Percentiles rank a stretch among this genome's conserved stretches.
Conservation (phyloP, 2,797 vertebrate species). For the Columba guinea region DNA sequence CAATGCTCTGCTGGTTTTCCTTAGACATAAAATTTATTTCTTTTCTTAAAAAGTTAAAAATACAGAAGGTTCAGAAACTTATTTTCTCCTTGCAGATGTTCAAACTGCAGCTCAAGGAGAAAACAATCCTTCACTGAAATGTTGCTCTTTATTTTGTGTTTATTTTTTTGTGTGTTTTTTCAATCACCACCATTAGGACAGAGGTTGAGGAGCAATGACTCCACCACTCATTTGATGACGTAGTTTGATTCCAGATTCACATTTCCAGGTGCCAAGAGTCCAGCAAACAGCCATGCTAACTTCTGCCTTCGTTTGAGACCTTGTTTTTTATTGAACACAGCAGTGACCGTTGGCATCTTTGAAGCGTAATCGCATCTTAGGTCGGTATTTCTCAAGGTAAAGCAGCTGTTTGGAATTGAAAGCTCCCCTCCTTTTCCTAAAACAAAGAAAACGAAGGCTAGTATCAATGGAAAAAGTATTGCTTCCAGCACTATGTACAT, state of each 20-base stretch:
- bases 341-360: constrained; percentile 95
- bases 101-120: constrained; percentile 71
- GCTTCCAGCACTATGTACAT: not conserved
- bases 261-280: constrained; percentile 84
- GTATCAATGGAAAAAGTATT: not conserved
- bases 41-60: constrained; percentile 75
- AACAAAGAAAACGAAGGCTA: constrained; percentile 47
- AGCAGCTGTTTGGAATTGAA: constrained; percentile 99
- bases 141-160: constrained; percentile 54
- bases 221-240: constrained; percentile 68
- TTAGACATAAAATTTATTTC: constrained; percentile 74
- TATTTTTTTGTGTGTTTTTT: constrained; percentile 9
- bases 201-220: constrained; percentile 71
- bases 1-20: constrained; percentile 77
- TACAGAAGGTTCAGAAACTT: constrained; percentile 71
- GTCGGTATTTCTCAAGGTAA: constrained; percentile 99
- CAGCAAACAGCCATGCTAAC: constrained; percentile 73
- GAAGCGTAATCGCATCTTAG: constrained; percentile 97
- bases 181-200: constrained; percentile 74
- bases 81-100: constrained; percentile 72
- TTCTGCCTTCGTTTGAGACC: constrained; percentile 55
- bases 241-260: constrained; percentile 80
- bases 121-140: constrained; percentile 80
- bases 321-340: constrained; percentile 89
- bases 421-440: constrained; percentile 97